These are phyloP conservation scores for Alethe diademata DNA, from an alignment of 2,113 vertebrate species.

Conservation along the genomic window DNA sequence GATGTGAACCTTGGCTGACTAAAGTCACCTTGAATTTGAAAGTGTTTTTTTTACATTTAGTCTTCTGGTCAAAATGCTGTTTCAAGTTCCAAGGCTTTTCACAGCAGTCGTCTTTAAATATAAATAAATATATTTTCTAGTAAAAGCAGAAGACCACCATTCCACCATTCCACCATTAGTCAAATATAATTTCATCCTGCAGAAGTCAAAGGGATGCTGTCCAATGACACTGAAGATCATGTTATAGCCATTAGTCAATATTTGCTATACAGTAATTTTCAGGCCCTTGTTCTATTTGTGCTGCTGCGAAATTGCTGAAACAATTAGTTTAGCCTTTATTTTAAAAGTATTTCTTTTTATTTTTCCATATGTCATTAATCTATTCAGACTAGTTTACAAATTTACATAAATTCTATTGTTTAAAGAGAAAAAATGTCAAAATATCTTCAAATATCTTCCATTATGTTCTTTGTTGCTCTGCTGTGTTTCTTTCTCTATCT, in stretches of 20 bases:
- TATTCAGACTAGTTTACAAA: slow-evolving; percentile 62
- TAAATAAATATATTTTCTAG: not conserved
- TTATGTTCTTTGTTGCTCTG: slow-evolving; percentile 67
- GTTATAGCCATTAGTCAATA: not conserved
- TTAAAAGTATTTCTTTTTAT: slow-evolving; percentile 23
- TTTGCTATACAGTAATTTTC: not conserved
- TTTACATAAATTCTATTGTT: slow-evolving; percentile 63
- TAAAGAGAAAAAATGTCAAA: slow-evolving; percentile 67
- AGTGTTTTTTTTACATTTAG: not conserved
- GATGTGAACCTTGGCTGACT: not conserved
- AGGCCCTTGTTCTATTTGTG: not conserved
- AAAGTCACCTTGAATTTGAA: not conserved
- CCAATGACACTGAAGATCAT: not conserved
- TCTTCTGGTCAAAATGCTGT: not conserved
- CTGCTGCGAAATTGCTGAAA: not conserved
- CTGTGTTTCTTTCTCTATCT: slow-evolving; percentile 62
- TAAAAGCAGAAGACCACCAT: not conserved
- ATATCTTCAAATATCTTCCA: slow-evolving; percentile 67
- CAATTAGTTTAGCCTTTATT: slow-evolving; percentile 1
- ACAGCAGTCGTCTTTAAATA: not conserved
- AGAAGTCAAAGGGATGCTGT: not conserved
- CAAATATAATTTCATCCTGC: not conserved
- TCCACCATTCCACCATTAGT: not conserved
- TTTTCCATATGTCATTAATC: slow-evolving; percentile 38
- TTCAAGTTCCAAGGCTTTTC: not conserved